Conservation (phyloP, 1,140 invertebrate genomes). For the Leguminivora glycinivorella region DNA sequence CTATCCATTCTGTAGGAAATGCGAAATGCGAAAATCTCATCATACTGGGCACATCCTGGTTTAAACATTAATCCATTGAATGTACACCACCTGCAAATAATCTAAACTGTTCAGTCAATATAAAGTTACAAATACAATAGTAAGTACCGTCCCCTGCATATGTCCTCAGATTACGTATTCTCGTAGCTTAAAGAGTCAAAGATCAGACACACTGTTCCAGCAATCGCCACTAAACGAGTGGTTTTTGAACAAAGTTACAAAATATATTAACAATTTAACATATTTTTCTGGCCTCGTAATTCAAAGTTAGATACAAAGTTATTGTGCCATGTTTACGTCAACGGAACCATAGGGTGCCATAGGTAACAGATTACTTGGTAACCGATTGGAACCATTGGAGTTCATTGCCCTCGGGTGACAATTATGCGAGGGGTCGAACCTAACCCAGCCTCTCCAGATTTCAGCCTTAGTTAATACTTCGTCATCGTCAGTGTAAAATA, state of each 20-base stretch:
- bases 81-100: constrained; percentile 1
- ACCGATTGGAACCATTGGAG: constrained; percentile 4
- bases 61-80: neutral
- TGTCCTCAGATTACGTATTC: constrained; percentile 9
- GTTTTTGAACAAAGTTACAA: no score
- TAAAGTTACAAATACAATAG: neutral
- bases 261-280: no score
- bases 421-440: constrained; percentile 52
- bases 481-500: constrained; percentile 36
- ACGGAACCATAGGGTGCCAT: no score
- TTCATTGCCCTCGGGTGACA: constrained; percentile 54
- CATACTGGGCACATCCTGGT: neutral
- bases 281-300: no score
- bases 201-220: no score
- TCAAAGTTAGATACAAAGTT: no score
- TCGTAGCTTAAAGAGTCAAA: no score
- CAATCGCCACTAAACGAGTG: no score
- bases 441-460: constrained; percentile 39
- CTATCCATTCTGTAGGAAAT: no score
- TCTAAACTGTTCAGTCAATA: constrained; percentile 15
- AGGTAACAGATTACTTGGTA: neutral
- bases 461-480: constrained; percentile 35
- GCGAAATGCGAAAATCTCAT: no score
- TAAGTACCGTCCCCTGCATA: neutral
- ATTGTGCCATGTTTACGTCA: no score